phyloP scores from a whole-genome alignment of 1,140 invertebrate genomes.

The Drosophila orosa region DNA sequence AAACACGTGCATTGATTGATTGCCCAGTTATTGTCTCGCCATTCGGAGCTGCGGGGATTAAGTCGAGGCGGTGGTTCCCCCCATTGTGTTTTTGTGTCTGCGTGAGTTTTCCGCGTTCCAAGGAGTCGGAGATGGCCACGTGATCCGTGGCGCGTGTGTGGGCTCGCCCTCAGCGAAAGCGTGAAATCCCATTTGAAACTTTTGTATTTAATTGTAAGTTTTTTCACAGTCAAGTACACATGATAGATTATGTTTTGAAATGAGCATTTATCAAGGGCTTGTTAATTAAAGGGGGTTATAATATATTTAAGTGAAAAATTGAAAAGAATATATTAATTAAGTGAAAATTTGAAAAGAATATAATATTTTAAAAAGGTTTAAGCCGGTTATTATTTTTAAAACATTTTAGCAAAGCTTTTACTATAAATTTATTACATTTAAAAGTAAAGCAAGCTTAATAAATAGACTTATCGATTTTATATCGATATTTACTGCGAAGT shows the following conservation, averaged over 20 bases:
- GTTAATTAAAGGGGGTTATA: background rate
- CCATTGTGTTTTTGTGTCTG: conserved; percentile 13
- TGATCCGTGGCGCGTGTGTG: conserved; percentile 32
- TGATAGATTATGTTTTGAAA: conserved; percentile 11
- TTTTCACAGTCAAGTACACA: background rate
- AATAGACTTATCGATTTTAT: background rate
- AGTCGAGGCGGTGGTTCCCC: background rate
- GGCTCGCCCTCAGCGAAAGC: background rate
- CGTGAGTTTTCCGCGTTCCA: conserved; percentile 14
- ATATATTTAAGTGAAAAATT: background rate
- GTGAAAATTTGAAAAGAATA: background rate
- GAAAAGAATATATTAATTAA: background rate
- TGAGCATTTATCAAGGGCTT: background rate
- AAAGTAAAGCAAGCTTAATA: background rate
- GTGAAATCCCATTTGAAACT: conserved; percentile 30
- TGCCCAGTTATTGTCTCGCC: conserved; percentile 55
- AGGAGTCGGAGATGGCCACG: conserved; percentile 28
- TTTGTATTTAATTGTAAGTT: background rate
- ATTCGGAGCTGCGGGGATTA: conserved; percentile 23
- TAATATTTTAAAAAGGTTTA: too few species aligned
- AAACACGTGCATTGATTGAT: conserved; percentile 71
- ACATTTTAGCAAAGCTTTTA: background rate
- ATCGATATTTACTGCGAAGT: background rate
- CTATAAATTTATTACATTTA: too few species aligned
- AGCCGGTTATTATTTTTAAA: background rate